phyloP scores from a whole-genome alignment of 2,888 invertebrate genomes.

The Agriopis aurantiaria region DNA sequence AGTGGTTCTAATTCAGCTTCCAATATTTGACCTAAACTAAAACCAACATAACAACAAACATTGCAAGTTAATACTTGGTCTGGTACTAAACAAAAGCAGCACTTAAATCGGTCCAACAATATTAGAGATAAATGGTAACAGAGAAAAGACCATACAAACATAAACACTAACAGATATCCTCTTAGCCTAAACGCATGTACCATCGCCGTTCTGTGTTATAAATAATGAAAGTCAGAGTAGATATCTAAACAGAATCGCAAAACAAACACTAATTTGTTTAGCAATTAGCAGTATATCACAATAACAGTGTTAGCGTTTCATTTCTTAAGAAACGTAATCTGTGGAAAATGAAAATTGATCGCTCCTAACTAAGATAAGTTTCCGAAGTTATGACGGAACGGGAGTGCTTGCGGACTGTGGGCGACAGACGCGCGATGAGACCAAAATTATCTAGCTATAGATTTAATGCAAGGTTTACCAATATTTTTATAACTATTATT shows the following conservation, averaged over 20 bases:
- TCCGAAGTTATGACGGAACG: slow-evolving; percentile 78
- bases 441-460: slow-evolving; percentile 22
- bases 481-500: neutral
- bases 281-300: slow-evolving; percentile 48
- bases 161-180: neutral
- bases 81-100: too few relatives aligned
- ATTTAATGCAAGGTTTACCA: slow-evolving; percentile 5
- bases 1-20: too few relatives aligned
- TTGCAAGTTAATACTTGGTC: too few relatives aligned
- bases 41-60: too few relatives aligned
- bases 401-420: slow-evolving; percentile 62
- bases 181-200: neutral
- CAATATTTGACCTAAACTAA: too few relatives aligned
- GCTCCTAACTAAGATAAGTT: slow-evolving; percentile 82
- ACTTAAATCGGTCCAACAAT: too few relatives aligned
- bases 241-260: slow-evolving; percentile 14
- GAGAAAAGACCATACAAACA: too few relatives aligned
- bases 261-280: slow-evolving; percentile 31
- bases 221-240: neutral
- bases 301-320: slow-evolving; percentile 54
- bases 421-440: slow-evolving; percentile 48
- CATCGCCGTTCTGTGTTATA: neutral
- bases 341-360: slow-evolving; percentile 83
- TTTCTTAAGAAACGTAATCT: slow-evolving; percentile 74
- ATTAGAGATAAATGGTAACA: too few relatives aligned